Conservation (phyloP, 2,797 vertebrate species). For the Hydrocynus forskahlii region DNA sequence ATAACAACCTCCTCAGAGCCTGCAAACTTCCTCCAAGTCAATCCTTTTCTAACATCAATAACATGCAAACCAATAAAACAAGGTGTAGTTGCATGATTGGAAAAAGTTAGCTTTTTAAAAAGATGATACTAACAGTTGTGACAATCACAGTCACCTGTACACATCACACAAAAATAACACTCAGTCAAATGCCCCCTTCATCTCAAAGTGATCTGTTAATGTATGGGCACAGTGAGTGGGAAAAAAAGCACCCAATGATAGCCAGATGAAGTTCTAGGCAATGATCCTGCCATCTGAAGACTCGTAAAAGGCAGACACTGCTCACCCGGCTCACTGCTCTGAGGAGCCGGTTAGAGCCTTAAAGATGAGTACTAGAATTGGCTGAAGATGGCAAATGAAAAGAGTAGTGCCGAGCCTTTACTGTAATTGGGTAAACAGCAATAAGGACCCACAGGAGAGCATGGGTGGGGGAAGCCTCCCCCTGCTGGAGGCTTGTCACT, state of each 20-base stretch:
- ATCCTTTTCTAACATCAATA: background rate
- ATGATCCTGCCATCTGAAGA: background rate
- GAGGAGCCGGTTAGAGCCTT: slow-evolving; percentile 32
- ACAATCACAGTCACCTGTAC: background rate
- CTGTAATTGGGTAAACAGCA: slow-evolving; percentile 53
- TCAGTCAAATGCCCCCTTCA: background rate
- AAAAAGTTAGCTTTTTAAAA: background rate
- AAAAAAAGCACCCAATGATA: background rate
- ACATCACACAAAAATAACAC: background rate
- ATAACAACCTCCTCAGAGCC: background rate
- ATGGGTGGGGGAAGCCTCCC: background rate
- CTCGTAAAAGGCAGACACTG: background rate
- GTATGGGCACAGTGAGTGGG: background rate
- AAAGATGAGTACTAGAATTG: slow-evolving; percentile 35
- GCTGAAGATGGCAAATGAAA: slow-evolving; percentile 51
- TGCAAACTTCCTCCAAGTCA: background rate
- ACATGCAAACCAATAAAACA: background rate
- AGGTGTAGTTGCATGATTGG: too few relatives aligned
- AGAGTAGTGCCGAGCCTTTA: slow-evolving; percentile 42
- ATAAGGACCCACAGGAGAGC: slow-evolving; percentile 40
- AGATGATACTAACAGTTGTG: too few relatives aligned
- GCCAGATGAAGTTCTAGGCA: background rate
- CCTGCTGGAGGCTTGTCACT: slow-evolving; percentile 14
- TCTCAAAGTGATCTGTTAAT: background rate
- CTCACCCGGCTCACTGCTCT: slow-evolving; percentile 8